Evolutionary conservation across 1,140 invertebrate genomes (phyloP).

Genomic region (Lysiphlebus fabarum): DNA sequence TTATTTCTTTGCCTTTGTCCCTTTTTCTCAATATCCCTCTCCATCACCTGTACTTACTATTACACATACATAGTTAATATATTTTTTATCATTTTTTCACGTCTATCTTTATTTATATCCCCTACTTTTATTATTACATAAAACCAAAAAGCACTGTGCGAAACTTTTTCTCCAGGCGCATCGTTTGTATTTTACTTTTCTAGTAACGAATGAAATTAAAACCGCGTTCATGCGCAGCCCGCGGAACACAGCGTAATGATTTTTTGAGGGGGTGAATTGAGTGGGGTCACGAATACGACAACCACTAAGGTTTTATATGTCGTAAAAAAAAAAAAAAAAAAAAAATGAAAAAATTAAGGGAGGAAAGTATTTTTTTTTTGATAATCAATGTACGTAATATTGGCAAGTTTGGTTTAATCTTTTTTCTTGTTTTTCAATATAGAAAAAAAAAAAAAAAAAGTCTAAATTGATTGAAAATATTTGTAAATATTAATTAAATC

Average conservation of each 20-base stretch:
- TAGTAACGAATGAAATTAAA: slow-evolving; percentile 59
- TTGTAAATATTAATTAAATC: no score
- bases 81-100: slow-evolving; percentile 15
- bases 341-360: slow-evolving; percentile 12
- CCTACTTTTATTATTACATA: slow-evolving; percentile 1
- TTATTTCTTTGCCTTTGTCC: slow-evolving; percentile 14
- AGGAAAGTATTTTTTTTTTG: neutral
- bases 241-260: slow-evolving; percentile 57
- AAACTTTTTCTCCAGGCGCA: slow-evolving; percentile 30
- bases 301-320: no score
- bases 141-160: slow-evolving; percentile 4
- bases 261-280: slow-evolving; percentile 57
- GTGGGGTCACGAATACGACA: slow-evolving; percentile 42
- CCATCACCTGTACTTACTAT: neutral
- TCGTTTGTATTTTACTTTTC: slow-evolving; percentile 57
- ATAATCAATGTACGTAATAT: slow-evolving; percentile 14
- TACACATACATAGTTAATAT: neutral
- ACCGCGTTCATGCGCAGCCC: slow-evolving; percentile 58
- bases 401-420: no score
- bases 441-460: no score
- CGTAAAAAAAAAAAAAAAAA: slow-evolving; percentile 5
- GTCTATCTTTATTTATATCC: slow-evolving; percentile 24
- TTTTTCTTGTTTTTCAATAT: no score
- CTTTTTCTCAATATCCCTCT: slow-evolving; percentile 11
- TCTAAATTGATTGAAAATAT: no score